Conservation (phyloP, 2,888 invertebrate genomes). For the Stenotaenia linearis region DNA sequence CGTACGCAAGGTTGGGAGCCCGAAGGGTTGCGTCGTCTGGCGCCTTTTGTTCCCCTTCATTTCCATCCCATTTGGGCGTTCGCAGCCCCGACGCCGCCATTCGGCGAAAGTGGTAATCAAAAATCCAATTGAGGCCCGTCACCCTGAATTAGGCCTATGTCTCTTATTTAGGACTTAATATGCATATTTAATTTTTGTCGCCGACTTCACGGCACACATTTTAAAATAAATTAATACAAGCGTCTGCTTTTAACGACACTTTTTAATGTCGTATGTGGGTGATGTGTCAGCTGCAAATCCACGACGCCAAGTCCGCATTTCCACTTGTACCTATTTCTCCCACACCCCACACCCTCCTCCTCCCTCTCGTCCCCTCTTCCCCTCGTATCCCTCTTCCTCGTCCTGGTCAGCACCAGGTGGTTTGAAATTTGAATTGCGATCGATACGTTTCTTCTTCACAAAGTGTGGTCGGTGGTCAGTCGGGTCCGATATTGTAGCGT, state of each 20-base stretch:
- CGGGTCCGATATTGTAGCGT: conserved; percentile 8
- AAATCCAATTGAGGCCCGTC: conserved; percentile 31
- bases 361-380: background rate
- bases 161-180: conserved; percentile 33
- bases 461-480: background rate
- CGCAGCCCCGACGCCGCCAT: conserved; percentile 17
- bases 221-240: conserved; percentile 33
- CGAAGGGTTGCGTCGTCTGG: conserved; percentile 19
- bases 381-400: background rate
- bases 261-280: conserved; percentile 24
- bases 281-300: conserved; percentile 29
- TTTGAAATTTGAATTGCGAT: conserved; percentile 15
- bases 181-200: conserved; percentile 34
- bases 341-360: background rate
- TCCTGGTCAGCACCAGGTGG: background rate
- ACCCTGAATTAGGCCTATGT: conserved; percentile 31
- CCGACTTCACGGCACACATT: conserved; percentile 30
- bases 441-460: conserved; percentile 1
- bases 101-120: conserved; percentile 29
- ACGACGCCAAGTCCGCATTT: conserved; percentile 1
- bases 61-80: conserved; percentile 28
- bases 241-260: conserved; percentile 32
- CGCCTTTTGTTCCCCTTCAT: conserved; percentile 18
- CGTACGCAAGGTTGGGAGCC: background rate
- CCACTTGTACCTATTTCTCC: conserved; percentile 7